These are phyloP conservation scores for Casuarius casuarius DNA, from an alignment of 2,113 vertebrate genomes.

Conservation along the genomic window DNA sequence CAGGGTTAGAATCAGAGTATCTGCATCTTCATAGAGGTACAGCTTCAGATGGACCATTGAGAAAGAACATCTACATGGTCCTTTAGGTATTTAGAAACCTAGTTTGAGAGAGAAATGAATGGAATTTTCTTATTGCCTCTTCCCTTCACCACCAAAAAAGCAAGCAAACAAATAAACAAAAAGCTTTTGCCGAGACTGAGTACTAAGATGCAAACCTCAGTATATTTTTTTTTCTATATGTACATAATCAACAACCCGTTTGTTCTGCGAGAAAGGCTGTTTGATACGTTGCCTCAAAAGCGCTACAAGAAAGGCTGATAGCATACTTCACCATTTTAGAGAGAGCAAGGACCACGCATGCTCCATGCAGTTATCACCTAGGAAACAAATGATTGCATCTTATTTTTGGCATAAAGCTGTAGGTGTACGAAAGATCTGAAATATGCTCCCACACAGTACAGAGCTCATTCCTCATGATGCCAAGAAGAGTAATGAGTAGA, in stretches of 20 bases:
- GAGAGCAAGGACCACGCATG: neutral
- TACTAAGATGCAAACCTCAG: neutral
- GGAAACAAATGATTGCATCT: slow-evolving; percentile 74
- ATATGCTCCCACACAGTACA: slow-evolving; percentile 41
- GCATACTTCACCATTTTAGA: slow-evolving; percentile 51
- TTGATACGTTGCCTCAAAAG: slow-evolving; percentile 29
- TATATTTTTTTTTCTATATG: neutral
- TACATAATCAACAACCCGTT: slow-evolving; percentile 35
- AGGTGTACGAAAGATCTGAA: slow-evolving; percentile 73
- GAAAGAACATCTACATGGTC: neutral
- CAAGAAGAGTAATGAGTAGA: neutral
- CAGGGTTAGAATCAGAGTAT: neutral
- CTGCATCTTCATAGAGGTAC: neutral
- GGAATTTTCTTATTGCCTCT: neutral
- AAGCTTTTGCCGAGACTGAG: neutral
- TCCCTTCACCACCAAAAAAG: neutral
- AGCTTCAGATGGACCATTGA: neutral
- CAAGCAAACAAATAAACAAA: slow-evolving; percentile 7
- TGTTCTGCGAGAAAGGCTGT: neutral
- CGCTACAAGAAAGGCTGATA: slow-evolving; percentile 56
- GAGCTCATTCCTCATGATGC: slow-evolving; percentile 60
- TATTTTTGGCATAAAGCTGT: slow-evolving; percentile 75
- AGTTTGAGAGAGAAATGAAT: neutral
- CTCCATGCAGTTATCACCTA: slow-evolving; percentile 62
- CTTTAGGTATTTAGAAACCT: neutral